Evolutionary conservation across 1,140 invertebrate genomes (phyloP), one percentile per base, ranked within the genome.

Genomic region (Trinorchestia longiramus): DNA sequence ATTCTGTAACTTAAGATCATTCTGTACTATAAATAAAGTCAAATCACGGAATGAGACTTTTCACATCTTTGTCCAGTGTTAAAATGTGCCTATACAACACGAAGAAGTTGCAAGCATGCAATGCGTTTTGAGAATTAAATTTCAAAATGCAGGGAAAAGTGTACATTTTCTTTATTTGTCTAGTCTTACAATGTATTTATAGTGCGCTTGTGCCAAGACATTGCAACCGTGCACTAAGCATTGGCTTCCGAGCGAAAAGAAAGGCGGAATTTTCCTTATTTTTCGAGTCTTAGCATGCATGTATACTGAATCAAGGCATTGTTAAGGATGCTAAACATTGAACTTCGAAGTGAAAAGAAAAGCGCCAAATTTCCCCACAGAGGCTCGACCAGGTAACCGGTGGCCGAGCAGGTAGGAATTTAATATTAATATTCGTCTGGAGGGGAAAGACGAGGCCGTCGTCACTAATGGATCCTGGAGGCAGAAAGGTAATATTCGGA

Each of bases 401-500:
- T 11, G 8, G 47, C 47, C 19, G 47, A 53, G 47, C 47, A 19
- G 62, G 62, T 77, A 77, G 62, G 62, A 77, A 77, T 77, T 77
- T 77, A 77, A 28, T 77, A 77, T 77, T 77, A 77, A 77, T 77
- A 77, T 77, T 77, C 62, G 62, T 77, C 11, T 23, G 62, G 62
- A 77, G 62, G 62, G 62, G 62, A 77, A 36, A 77, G 62, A 77
- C 62, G 62, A 77, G 62, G 62, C 41, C 3, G n/a, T 42, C 43
- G 23, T 90, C 92, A n/a, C 43, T 94, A 94, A 94, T 94, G 92
- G 92, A 45, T 45, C 92, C 92, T 47, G 3, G 88, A n/a, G 43
- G 92, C 43, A 45, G 43, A 94, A 43, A 94, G 92, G 92, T 94
- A 94, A 94, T 94, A 94, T 45, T 47, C 41, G 43, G 44, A 94